These are phyloP conservation scores for Sebastes vulpes DNA, from an alignment of 2,797 vertebrate genomes.

Conservation along the genomic window DNA sequence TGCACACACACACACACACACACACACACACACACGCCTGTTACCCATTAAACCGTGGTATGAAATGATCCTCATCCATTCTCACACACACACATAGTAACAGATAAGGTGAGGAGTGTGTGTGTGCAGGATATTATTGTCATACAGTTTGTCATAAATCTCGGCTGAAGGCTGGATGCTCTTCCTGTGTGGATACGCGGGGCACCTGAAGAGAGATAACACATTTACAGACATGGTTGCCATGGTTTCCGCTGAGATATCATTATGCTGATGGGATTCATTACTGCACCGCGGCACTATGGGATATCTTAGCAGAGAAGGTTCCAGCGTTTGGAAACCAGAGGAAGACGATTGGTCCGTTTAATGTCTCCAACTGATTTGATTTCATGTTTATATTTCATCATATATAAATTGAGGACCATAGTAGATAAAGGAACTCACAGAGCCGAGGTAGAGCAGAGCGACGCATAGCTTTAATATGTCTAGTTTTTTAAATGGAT, in stretches of 20 bases:
- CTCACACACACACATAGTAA: not conserved
- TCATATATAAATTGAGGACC: not conserved
- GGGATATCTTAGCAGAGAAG: not conserved
- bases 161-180: not conserved
- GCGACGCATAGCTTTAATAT: no score
- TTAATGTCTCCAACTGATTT: not conserved
- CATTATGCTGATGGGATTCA: slow-evolving; percentile 36
- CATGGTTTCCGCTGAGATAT: slow-evolving; percentile 56
- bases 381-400: not conserved
- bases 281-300: not conserved
- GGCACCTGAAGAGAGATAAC: slow-evolving; percentile 3
- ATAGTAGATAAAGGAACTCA: no score
- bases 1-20: not conserved
- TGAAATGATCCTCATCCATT: not conserved
- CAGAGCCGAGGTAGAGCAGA: no score
- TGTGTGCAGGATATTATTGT: slow-evolving; percentile 16
- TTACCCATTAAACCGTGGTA: not conserved
- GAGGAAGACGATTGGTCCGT: not conserved
- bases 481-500: no score
- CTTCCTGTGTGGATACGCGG: not conserved
- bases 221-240: slow-evolving; percentile 34
- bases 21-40: not conserved
- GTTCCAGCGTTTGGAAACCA: not conserved
- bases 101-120: not conserved
- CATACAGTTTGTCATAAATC: slow-evolving; percentile 8